Evolutionary conservation across 2,113 vertebrate species (phyloP), one percentile per base, ranked within the genome.

Genomic region (Anoura caudifer): DNA sequence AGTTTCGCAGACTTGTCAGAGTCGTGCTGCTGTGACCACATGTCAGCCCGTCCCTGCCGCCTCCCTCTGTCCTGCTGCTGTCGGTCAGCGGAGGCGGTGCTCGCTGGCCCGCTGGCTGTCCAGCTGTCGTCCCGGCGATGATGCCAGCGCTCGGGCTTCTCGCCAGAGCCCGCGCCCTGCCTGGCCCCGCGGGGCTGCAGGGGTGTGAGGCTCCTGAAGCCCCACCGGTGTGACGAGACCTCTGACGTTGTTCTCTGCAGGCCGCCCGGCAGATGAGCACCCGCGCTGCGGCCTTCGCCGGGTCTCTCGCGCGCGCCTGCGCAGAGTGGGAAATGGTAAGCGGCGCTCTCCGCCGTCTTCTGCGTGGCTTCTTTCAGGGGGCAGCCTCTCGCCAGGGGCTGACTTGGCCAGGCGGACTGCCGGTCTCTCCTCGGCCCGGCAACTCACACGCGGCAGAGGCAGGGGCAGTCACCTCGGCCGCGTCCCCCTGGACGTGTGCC

Each of bases 251-350:
- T 95, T 96, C 90, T 94, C 95, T 96, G 2, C 97, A 99, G 99
- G 92, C 98, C 95, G 97, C 98, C 86, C 98, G 98, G 84, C 98
- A 56, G 91, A 97, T 99, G 50, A 99, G 99, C 97, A 98, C 98
- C 14, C 98, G 97, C 2, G 96, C 96, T 11, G 47, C 98, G 65
- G 98, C 97, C 59, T 91, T 99, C 89, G 98, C 98, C 20, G 95
- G 84, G n/a, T 92, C 97, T 87, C 98, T 99, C 50, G 98, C 99
- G 98, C 98, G 63, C 20, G 98, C 98, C 96, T 87, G 99, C 61
- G 84, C 97, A 47, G 98, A 97, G 76, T 99, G 98, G 95, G 98
- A 98, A 95, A 97, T 85, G 97, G 99, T 99, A 98, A 98, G 98
- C 83, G 80, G 54, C 70, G 47, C 3, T 16, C 67, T 28, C 14